A percentile compares a stretch with the other conserved stretches of the same genome.
Evolutionary conservation across 1,140 invertebrate genomes (phyloP).

Genomic region (Neelides sp.): DNA sequence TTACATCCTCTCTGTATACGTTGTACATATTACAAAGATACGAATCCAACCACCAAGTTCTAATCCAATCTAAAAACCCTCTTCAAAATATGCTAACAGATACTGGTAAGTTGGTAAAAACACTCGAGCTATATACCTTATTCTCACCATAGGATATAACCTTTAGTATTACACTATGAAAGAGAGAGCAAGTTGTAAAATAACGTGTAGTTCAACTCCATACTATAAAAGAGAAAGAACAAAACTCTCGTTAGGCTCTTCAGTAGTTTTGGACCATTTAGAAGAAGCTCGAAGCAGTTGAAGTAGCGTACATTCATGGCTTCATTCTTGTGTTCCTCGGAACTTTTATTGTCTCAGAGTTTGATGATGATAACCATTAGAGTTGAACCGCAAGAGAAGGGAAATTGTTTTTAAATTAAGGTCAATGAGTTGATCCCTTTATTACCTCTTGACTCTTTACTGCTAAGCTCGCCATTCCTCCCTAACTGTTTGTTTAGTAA

Average conservation of each 20-base stretch:
- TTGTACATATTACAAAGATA: not conserved
- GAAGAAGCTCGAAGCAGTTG: not conserved
- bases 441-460: too few relatives aligned
- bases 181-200: not conserved
- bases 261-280: too few relatives aligned
- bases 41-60: not conserved
- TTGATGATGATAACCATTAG: too few relatives aligned
- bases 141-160: not conserved
- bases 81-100: not conserved
- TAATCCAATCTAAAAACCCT: not conserved
- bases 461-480: too few relatives aligned
- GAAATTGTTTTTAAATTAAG: too few relatives aligned
- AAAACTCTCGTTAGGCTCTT: too few relatives aligned
- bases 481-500: too few relatives aligned
- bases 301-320: too few relatives aligned
- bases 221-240: not conserved
- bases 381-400: too few relatives aligned
- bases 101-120: not conserved
- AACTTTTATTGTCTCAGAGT: too few relatives aligned
- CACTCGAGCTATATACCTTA: not conserved
- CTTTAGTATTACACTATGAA: not conserved
- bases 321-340: too few relatives aligned
- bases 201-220: not conserved
- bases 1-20: not conserved
- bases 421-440: too few relatives aligned